phyloP scores from a whole-genome alignment of 2,888 invertebrate genomes.

The Trichogramma dendrolimi region DNA sequence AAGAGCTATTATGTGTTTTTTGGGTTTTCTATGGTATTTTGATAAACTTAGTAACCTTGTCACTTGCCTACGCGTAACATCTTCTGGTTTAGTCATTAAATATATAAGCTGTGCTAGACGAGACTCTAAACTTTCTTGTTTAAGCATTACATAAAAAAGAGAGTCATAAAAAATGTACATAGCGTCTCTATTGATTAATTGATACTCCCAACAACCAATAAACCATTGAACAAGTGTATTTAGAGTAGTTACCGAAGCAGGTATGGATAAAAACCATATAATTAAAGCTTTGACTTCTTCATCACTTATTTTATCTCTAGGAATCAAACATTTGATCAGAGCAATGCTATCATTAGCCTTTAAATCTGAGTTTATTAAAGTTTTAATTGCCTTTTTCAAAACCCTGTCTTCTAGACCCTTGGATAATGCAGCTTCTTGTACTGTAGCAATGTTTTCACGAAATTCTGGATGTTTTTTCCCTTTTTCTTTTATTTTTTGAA shows the following conservation, averaged over 20 bases:
- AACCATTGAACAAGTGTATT: constrained; percentile 41
- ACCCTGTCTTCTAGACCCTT: constrained; percentile 36
- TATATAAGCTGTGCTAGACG: constrained; percentile 43
- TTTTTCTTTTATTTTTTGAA: constrained; percentile 25
- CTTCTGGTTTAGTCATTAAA: constrained; percentile 44
- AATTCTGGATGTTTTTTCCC: constrained; percentile 29
- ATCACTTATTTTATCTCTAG: constrained; percentile 34
- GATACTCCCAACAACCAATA: constrained; percentile 42
- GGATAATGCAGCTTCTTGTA: constrained; percentile 33
- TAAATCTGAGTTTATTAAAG: constrained; percentile 34
- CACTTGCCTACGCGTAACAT: constrained; percentile 46
- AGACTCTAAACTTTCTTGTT: constrained; percentile 37
- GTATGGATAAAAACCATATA: constrained; percentile 34
- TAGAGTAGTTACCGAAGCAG: constrained; percentile 35
- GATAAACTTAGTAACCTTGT: constrained; percentile 36
- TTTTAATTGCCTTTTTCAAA: constrained; percentile 32
- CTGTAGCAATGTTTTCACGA: constrained; percentile 23
- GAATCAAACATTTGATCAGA: constrained; percentile 45
- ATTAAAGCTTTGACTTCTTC: constrained; percentile 34
- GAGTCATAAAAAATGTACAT: constrained; percentile 43
- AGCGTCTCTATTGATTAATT: constrained; percentile 38
- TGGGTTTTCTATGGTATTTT: constrained; percentile 32
- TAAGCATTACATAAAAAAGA: constrained; percentile 40
- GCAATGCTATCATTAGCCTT: constrained; percentile 31
- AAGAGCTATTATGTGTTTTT: constrained; percentile 42